Percentiles rank a stretch among this genome's conserved stretches.
These are phyloP conservation scores for Macquaria ambigua DNA, from an alignment of 2,113 vertebrate genomes.

Conservation along the genomic window DNA sequence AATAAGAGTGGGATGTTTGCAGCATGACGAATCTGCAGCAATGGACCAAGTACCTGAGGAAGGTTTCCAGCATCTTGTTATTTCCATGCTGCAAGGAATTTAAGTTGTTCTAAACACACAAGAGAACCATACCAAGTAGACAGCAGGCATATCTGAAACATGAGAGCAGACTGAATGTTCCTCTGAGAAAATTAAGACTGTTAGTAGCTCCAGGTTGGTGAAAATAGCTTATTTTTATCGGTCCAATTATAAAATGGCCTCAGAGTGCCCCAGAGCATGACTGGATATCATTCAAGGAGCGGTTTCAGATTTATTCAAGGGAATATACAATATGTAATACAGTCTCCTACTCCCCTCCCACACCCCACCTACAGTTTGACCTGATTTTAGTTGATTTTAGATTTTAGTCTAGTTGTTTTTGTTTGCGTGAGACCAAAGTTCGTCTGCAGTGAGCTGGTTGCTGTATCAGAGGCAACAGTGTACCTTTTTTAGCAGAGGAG, in stretches of 20 bases:
- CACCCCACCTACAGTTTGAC: conserved; percentile 58
- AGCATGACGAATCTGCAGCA: neutral
- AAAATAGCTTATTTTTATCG: neutral
- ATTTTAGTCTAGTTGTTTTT: conserved; percentile 35
- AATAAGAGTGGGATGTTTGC: neutral
- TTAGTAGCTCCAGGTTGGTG: neutral
- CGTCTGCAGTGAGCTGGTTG: conserved; percentile 22
- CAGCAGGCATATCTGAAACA: neutral
- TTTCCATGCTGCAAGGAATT: neutral
- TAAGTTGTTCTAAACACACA: neutral
- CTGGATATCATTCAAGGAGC: conserved; percentile 11
- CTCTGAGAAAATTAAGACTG: neutral
- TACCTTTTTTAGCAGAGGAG: conserved; percentile 28
- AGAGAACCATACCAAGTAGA: neutral
- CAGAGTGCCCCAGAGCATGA: conserved; percentile 15
- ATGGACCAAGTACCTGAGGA: neutral
- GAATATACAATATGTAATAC: conserved; percentile 14
- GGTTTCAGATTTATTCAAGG: conserved; percentile 37
- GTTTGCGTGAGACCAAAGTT: conserved; percentile 27
- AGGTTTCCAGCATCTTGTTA: neutral
- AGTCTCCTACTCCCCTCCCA: conserved; percentile 52
- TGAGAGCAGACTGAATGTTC: neutral
- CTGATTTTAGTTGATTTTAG: conserved; percentile 37
- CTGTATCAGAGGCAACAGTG: conserved; percentile 1
- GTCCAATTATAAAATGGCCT: conserved; percentile 31